These are phyloP conservation scores for Thelaira solivaga DNA, from an alignment of 2,888 invertebrate genomes.

Conservation along the genomic window DNA sequence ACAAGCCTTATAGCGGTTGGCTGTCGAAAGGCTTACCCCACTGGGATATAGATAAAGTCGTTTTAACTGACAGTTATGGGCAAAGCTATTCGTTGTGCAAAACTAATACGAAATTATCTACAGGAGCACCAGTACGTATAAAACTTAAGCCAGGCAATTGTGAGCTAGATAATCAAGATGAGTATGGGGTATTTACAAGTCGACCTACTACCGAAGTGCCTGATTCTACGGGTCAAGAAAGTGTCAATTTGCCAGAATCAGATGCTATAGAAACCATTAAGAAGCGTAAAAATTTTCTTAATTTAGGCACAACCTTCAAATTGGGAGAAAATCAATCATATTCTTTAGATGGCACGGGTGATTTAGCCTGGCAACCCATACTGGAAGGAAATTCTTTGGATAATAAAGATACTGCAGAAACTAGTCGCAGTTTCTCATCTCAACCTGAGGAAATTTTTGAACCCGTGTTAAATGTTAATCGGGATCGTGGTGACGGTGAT, in stretches of 20 bases:
- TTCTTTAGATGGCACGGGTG: conserved; percentile 70
- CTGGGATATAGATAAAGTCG: conserved; percentile 89
- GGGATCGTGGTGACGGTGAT: too few species aligned
- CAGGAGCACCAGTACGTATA: conserved; percentile 84
- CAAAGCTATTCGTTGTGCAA: conserved; percentile 90
- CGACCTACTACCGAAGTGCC: conserved; percentile 64
- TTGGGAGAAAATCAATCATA: conserved; percentile 72
- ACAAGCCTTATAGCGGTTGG: conserved; percentile 94
- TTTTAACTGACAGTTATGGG: conserved; percentile 90
- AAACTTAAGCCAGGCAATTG: conserved; percentile 89
- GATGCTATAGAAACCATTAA: conserved; percentile 74
- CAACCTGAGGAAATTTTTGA: conserved; percentile 79
- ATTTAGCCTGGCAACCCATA: conserved; percentile 79
- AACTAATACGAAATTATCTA: conserved; percentile 84
- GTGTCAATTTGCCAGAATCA: conserved; percentile 59
- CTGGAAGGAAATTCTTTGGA: conserved; percentile 78
- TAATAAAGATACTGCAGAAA: conserved; percentile 72
- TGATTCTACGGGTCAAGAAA: conserved; percentile 70
- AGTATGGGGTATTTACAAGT: conserved; percentile 71
- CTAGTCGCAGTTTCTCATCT: conserved; percentile 72
- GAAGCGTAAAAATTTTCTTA: conserved; percentile 75
- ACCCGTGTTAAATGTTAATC: conserved; percentile 77
- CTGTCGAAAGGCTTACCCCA: conserved; percentile 88
- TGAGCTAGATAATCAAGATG: conserved; percentile 79
- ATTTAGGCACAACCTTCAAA: conserved; percentile 75